These are phyloP conservation scores for Philereme transversata DNA, from an alignment of 2,888 invertebrate species.

Conservation along the genomic window DNA sequence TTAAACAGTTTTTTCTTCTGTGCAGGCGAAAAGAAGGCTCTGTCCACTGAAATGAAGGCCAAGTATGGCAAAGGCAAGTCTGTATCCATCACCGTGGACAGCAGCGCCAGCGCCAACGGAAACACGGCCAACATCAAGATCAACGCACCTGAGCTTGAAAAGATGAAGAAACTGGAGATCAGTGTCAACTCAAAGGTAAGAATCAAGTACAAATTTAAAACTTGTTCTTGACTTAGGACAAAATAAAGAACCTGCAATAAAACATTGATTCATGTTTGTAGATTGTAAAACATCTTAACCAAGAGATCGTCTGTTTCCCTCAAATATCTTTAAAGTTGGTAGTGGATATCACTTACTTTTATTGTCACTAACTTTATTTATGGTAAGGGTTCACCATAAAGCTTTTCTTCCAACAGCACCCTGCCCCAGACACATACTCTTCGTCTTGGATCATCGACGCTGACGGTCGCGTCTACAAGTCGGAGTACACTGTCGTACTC, in stretches of 20 bases:
- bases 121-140: slow-evolving; percentile 54
- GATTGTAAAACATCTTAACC: no score
- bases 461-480: slow-evolving; percentile 84
- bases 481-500: slow-evolving; percentile 79
- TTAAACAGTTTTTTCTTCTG: no score
- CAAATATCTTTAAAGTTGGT: no score
- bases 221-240: no score
- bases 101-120: slow-evolving; percentile 54
- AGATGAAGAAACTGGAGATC: slow-evolving; percentile 77
- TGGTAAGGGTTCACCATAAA: not conserved
- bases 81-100: slow-evolving; percentile 66
- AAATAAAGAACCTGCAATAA: no score
- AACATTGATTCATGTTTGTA: no score
- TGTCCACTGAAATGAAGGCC: slow-evolving; percentile 62
- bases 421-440: slow-evolving; percentile 65
- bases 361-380: no score
- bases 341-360: no score
- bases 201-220: no score
- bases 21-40: slow-evolving; percentile 60
- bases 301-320: no score
- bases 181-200: slow-evolving; percentile 73
- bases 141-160: slow-evolving; percentile 71
- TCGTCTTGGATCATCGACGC: slow-evolving; percentile 70
- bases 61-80: slow-evolving; percentile 74
- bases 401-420: slow-evolving; percentile 52